Percentiles rank a stretch among this genome's conserved stretches.
phyloP scores from a whole-genome alignment of 2,113 vertebrate genomes.

The Triplophysa siluroides region DNA sequence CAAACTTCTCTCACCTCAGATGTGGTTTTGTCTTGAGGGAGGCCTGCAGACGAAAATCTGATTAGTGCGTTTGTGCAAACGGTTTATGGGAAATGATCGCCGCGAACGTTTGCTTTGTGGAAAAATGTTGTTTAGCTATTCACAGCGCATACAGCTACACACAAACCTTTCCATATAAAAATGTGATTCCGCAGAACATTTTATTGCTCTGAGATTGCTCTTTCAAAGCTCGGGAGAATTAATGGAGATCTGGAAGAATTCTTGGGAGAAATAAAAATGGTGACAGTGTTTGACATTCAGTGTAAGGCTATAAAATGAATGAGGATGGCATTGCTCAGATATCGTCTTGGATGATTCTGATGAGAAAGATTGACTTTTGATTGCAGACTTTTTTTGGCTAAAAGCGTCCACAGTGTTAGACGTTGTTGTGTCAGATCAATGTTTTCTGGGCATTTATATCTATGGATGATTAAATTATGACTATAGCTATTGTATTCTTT shows the following conservation, averaged over 20 bases:
- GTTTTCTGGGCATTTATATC: too few species aligned
- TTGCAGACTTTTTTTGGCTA: too few species aligned
- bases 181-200: neutral
- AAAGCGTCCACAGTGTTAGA: too few species aligned
- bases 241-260: neutral
- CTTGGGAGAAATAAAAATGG: neutral
- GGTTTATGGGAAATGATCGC: conserved; percentile 21
- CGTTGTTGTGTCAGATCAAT: too few species aligned
- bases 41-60: conserved; percentile 59
- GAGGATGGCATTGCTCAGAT: too few species aligned
- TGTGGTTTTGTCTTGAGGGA: conserved; percentile 65
- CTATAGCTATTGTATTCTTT: too few species aligned
- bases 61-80: conserved; percentile 54
- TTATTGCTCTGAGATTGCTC: neutral
- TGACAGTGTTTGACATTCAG: too few species aligned
- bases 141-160: neutral
- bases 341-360: too few species aligned
- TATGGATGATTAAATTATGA: too few species aligned
- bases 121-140: neutral
- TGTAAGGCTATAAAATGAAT: too few species aligned
- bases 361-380: too few species aligned
- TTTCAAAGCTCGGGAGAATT: neutral
- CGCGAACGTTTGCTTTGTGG: conserved; percentile 58
- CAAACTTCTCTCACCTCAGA: conserved; percentile 63
- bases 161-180: neutral